phyloP scores from a whole-genome alignment of 1,140 invertebrate species.

The Goniozus legneri region DNA sequence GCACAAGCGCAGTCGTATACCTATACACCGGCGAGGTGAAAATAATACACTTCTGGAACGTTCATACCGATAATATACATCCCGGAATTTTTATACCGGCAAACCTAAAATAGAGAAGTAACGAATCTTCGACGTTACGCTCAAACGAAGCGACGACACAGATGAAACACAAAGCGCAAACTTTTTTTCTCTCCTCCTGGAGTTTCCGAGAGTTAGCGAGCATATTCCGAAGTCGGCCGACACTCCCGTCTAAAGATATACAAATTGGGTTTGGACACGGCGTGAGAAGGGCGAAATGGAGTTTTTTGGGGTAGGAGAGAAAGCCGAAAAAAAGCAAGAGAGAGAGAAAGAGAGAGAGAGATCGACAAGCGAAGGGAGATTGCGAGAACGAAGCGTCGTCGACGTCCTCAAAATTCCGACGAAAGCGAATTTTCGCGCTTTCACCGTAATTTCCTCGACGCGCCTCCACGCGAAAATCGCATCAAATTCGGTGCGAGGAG shows the following conservation, averaged over 20 bases:
- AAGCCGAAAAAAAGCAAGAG: slow-evolving; percentile 2
- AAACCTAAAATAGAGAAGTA: no score
- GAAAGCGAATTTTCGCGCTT: slow-evolving; percentile 39
- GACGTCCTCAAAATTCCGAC: slow-evolving; percentile 32
- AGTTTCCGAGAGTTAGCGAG: no score
- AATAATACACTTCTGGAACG: no score
- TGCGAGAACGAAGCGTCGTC: slow-evolving; percentile 20
- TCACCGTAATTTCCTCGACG: slow-evolving; percentile 35
- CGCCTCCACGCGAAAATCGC: slow-evolving; percentile 31
- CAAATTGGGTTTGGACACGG: slow-evolving; percentile 28
- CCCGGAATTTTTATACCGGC: no score
- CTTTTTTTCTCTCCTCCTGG: no score
- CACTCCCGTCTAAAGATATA: slow-evolving; percentile 22
- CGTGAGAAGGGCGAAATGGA: slow-evolving; percentile 4
- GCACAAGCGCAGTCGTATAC: no score
- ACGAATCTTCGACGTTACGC: no score
- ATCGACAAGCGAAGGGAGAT: no score
- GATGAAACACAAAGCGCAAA: no score
- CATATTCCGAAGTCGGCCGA: neutral
- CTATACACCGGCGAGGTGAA: no score
- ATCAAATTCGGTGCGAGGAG: slow-evolving; percentile 20
- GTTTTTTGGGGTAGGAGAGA: neutral
- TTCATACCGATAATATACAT: no score
- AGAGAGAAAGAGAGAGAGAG: slow-evolving; percentile 1
- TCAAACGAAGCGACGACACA: no score